phyloP scores from a whole-genome alignment of 2,888 invertebrate genomes.

The Tenthredo distinguenda region DNA sequence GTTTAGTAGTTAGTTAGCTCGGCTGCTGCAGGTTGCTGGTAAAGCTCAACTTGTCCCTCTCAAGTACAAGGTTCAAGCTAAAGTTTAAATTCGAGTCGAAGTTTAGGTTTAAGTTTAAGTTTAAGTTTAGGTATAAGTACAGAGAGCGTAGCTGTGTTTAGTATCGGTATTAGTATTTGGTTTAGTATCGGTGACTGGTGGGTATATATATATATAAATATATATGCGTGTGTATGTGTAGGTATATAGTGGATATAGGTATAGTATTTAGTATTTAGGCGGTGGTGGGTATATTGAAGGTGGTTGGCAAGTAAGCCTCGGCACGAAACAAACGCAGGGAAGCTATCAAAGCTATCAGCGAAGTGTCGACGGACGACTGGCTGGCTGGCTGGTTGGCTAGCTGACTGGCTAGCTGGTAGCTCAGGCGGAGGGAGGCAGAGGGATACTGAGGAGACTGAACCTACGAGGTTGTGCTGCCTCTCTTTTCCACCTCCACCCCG shows the following conservation, averaged over 20 bases:
- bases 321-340: slow-evolving; percentile 61
- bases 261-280: slow-evolving; percentile 33
- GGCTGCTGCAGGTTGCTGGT: not conserved
- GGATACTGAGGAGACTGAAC: slow-evolving; percentile 60
- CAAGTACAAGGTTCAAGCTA: not conserved
- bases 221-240: not conserved
- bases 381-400: slow-evolving; percentile 55
- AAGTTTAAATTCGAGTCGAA: not conserved
- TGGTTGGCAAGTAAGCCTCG: slow-evolving; percentile 58
- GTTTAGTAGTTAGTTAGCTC: not conserved
- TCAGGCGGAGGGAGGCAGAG: slow-evolving; percentile 57
- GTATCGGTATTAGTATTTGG: not conserved
- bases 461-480: slow-evolving; percentile 44
- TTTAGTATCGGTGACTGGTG: not conserved
- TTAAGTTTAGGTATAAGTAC: not conserved
- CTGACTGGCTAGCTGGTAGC: slow-evolving; percentile 61
- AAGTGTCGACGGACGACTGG: slow-evolving; percentile 60
- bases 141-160: not conserved
- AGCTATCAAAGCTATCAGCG: slow-evolving; percentile 63
- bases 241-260: not conserved
- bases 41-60: not conserved
- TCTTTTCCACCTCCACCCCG: slow-evolving; percentile 19
- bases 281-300: slow-evolving; percentile 7
- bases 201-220: not conserved
- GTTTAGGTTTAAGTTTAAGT: not conserved